Evolutionary conservation across 2,888 invertebrate species (phyloP), one percentile per base, ranked within the genome.

Genomic region (Malthinus flaveolus): DNA sequence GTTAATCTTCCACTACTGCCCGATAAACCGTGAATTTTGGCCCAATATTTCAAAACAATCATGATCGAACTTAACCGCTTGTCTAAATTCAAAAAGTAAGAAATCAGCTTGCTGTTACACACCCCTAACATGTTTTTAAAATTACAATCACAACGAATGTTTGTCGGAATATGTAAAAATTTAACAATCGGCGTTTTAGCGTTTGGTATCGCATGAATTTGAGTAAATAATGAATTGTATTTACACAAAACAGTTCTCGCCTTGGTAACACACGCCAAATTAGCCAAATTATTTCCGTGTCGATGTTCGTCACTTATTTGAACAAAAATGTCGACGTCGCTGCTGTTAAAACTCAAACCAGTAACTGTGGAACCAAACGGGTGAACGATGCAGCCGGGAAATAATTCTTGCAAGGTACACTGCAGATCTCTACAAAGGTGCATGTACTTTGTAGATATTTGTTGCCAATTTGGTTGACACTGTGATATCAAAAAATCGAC

Each of bases 121-220:
- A 88, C 84, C 2, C 89, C 91, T 3, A 88, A 81, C 11, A 84
- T 82, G 45, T 87, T 88, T 66, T 87, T 88, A 72, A 90, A 86
- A 50, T 88, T 89, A 32, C 93, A 80, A 74, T 93, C 93, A 67
- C 89, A 86, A 68, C 83, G 83, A 13, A 86, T 83, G 0, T 80
- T 78, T 0, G 88, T 87, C 8, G 80, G 79, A 1, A 78, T 66
- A 72, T 91, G 89, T 60, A 81, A 79, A 73, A 89, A 88, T 72
- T 90, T 91, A 8, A 93, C 85, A 61, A 93, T 89, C 23, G 93
- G 93, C 3, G 89, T 89, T 73, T 88, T 87, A 9, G 92, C 91
- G 47, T 82, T 80, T 0, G 87, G 85, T 67, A 91, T 90, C 44
- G 85, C 77, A 15, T 86, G 70, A 11, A 89, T 78, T 50, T 86